Evolutionary conservation across 2,888 invertebrate species (phyloP), one percentile per base, ranked within the genome.

Genomic region (Petrolisthes manimaculis): DNA sequence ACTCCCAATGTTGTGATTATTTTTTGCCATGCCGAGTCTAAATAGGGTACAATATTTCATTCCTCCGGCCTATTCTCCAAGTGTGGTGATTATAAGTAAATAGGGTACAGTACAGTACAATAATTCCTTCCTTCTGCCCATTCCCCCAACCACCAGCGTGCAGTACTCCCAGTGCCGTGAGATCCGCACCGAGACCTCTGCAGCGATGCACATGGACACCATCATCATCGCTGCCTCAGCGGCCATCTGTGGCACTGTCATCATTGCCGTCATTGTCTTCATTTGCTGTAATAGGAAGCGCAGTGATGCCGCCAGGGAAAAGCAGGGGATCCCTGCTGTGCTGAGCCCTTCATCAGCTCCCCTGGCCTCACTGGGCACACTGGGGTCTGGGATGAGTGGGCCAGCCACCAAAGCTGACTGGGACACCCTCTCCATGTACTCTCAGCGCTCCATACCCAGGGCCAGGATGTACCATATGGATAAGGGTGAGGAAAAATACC

Each of bases 201-300:
- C 96, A 81, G 96, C 97, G 86, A 92, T 92, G 90, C 97, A 97
- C 93, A 97, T 97, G 96, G 98, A 98, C 94, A 97, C 97, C 93
- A 97, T 98, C 92, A 97, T 98, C 84, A 98, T 98, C 92, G 97
- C 97, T 53, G 97, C 97, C 4, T 97, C 97, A 92, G 97, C 97
- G 37, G 97, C 97, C 88, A 97, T 98, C 92, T 97, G 97, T 93
- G 97, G 96, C 75, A 97, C 97, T 75, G 97, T 98, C 92, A 96
- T 97, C 89, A 95, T 97, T 79, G 97, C 97, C 0, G 97, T 97
- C 88, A 96, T 97, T 91, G 95, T 97, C 91, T 97, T 98, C 93
- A 96, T 97, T 85, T 97, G 97, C 81, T 97, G 97, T 51, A 97
- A 96, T 91, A 95, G 91, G n/a, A 89, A 91, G 18, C 90, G 91